Base-by-base conservation (phyloP, 2,888 invertebrate species). In the Drosophila pseudotalamancana region DNA sequence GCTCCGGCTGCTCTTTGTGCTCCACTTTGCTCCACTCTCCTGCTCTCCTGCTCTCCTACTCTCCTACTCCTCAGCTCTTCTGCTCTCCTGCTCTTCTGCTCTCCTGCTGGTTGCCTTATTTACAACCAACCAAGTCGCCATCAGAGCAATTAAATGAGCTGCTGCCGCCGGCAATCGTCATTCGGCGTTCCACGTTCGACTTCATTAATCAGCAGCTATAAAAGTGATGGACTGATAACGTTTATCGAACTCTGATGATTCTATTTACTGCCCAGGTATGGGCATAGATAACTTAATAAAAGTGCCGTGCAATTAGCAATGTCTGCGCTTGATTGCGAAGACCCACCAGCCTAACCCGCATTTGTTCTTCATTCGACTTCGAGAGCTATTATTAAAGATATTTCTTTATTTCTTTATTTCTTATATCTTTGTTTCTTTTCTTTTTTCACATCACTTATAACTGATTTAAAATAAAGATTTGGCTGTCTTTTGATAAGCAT, bases 191-290 rank as follows among this genome's bases (percentile, higher is more conserved):
- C 25, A 35, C 62, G 71, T 43, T 63, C 65, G 60, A 76, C 86
- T 83, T 79, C 85, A 79, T 79, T 79, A 81, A 81, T 87, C 80
- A 85, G 81, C 62, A 49, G 80, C 88, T 69, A 79, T 81, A 81
- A 88, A 81, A 55, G 77, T 76, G 88, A 81, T 81, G 80, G 80
- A 35, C 81, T 86, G 81, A 81, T 81, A 88, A 72, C 86, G 75
- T 75, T 87, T 79, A 88, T 87, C 83, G 70, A 37, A 31, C 51
- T 45, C 55, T 80, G 87, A 79, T 79, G 85, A 84, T 81, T 79
- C 81, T 80, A 87, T 79, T 79, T 76, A 72, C 81, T 62, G 79
- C 16, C 60, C 77, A 49, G 72, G 46, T 78, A 74, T 46, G 61
- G 40, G 48, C 42, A 70, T 27, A 65, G 76, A 79, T 82, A 79